Percentiles rank a stretch among this genome's conserved stretches.
These are phyloP conservation scores for Nomia melanderi DNA, from an alignment of 1,140 invertebrate genomes.

Conservation along the genomic window DNA sequence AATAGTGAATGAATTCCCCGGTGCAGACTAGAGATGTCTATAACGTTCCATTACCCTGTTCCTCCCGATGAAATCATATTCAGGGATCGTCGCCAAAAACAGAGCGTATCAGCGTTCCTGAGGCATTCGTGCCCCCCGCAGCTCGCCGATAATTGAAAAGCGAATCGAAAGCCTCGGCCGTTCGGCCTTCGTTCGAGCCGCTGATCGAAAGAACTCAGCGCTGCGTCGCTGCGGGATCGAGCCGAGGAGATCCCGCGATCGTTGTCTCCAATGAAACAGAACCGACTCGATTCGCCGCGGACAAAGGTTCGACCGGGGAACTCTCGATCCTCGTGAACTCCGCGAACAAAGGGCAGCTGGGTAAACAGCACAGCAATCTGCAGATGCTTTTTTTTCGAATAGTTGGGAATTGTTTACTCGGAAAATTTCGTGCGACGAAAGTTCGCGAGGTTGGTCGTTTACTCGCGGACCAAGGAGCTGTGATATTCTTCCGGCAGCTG, in stretches of 20 bases:
- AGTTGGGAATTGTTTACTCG: too few relatives aligned
- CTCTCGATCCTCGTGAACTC: neutral
- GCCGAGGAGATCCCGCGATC: conserved; percentile 2
- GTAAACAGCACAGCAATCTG: neutral
- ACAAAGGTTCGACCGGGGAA: neutral
- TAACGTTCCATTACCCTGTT: too few relatives aligned
- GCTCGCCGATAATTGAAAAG: conserved; percentile 31
- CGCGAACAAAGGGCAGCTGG: neutral
- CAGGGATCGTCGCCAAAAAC: conserved; percentile 31
- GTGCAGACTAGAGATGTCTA: too few relatives aligned
- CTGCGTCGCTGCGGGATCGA: neutral
- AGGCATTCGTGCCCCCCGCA: neutral
- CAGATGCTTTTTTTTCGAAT: too few relatives aligned
- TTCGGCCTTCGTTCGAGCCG: conserved; percentile 2
- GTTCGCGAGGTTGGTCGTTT: too few relatives aligned
- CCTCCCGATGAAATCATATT: neutral
- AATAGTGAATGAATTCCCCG: too few relatives aligned
- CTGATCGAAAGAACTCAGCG: neutral
- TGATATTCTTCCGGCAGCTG: too few relatives aligned
- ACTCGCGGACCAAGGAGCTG: too few relatives aligned
- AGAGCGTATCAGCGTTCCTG: conserved; percentile 37
- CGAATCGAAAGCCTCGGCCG: neutral
- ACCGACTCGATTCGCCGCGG: neutral
- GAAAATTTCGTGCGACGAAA: too few relatives aligned
- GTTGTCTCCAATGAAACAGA: neutral